These are phyloP conservation scores for Machaerirhynchus nigripectus DNA, from an alignment of 2,113 vertebrate genomes.

Conservation along the genomic window DNA sequence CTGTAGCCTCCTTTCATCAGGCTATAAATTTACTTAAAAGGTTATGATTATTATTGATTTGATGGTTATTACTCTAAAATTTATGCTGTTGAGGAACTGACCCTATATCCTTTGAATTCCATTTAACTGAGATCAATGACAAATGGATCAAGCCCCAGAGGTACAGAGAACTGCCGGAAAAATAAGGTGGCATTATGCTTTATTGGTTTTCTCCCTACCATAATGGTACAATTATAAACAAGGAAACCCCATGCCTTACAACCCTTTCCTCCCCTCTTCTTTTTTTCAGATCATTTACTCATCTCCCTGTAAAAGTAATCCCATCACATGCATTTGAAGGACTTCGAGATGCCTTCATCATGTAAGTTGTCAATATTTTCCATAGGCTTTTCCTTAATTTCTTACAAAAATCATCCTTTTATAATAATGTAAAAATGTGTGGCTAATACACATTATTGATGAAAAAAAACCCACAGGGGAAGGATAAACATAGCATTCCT, in stretches of 20 bases:
- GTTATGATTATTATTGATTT: slow-evolving; percentile 3
- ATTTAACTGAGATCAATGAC: not conserved
- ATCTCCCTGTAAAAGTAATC: slow-evolving; percentile 82
- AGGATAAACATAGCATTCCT: not conserved
- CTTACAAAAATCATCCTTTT: not conserved
- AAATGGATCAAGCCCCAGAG: not conserved
- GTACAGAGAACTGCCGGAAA: not conserved
- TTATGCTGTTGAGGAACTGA: not conserved
- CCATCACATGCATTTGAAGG: slow-evolving; percentile 83
- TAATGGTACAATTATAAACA: not conserved
- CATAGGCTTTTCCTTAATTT: not conserved
- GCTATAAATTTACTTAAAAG: not conserved
- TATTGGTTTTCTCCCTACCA: not conserved
- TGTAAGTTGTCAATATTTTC: slow-evolving; percentile 77
- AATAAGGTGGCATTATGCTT: not conserved
- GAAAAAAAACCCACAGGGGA: not conserved
- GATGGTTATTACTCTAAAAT: not conserved
- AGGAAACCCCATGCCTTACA: not conserved
- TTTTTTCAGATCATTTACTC: slow-evolving; percentile 78
- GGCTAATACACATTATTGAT: not conserved
- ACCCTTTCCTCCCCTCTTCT: not conserved
- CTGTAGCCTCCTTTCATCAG: not conserved
- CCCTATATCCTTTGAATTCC: not conserved
- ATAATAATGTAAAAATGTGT: not conserved
- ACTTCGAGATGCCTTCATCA: slow-evolving; percentile 80